phyloP scores from a whole-genome alignment of 2,113 vertebrate genomes.

The Rhea pennata region DNA sequence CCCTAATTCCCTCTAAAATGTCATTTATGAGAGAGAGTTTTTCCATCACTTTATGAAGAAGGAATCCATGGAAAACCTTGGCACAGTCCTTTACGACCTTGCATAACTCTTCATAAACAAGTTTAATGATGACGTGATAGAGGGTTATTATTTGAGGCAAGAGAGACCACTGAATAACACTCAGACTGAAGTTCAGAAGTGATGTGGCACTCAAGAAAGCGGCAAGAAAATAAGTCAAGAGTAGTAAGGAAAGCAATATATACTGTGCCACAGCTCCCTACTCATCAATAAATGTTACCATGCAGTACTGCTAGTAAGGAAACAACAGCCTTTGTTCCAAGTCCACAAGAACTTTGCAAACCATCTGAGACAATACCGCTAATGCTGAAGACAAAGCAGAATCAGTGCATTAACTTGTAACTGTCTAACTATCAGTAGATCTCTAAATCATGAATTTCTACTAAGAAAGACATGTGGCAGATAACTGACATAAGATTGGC shows the following conservation, averaged over 20 bases:
- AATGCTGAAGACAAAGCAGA: background rate
- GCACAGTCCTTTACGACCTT: background rate
- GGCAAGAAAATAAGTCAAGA: background rate
- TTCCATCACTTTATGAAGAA: background rate
- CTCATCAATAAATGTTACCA: background rate
- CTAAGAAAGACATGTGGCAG: background rate
- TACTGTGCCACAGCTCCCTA: background rate
- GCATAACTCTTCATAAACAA: background rate
- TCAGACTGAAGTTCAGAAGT: background rate
- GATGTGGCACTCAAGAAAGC: background rate
- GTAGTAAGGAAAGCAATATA: background rate
- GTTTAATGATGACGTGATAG: background rate
- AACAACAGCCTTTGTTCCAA: background rate
- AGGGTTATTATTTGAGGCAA: background rate
- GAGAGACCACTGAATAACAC: background rate
- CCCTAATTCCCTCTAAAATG: background rate
- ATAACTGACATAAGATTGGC: fast-evolving
- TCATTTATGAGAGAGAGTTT: background rate
- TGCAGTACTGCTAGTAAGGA: background rate
- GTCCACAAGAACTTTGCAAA: background rate
- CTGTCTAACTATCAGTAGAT: background rate
- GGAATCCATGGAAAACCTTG: background rate
- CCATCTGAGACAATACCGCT: background rate
- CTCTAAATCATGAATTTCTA: background rate
- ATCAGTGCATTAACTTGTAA: background rate